Evolutionary conservation across 2,797 vertebrate species (phyloP).

Genomic region (Rhynchonycteris naso): DNA sequence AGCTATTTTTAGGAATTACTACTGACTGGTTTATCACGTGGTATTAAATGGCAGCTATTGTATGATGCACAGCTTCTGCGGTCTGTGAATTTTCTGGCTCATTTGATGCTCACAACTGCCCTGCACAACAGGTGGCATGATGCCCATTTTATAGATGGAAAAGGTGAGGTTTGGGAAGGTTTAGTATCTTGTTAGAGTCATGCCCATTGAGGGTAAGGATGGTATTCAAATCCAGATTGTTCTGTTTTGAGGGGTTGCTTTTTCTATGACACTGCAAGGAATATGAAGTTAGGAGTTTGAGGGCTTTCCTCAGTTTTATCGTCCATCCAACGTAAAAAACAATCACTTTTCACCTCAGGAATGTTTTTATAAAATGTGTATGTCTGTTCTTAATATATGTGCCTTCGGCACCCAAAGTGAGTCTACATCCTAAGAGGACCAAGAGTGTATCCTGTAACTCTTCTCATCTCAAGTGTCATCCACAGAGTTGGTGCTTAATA

Average conservation of each 20-base stretch:
- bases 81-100: not conserved
- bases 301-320: not conserved
- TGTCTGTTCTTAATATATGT: not conserved
- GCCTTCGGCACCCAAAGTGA: not conserved
- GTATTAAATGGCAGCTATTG: not conserved
- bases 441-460: not conserved
- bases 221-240: not conserved
- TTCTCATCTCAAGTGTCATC: not conserved
- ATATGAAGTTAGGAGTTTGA: not conserved
- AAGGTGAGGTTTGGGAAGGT: not conserved
- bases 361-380: not conserved
- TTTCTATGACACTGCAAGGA: not conserved
- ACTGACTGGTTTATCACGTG: not conserved
- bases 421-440: not conserved
- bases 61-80: not conserved
- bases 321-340: not conserved
- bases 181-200: not conserved
- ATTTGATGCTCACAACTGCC: not conserved
- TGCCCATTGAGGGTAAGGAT: not conserved
- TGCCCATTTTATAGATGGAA: constrained; percentile 32
- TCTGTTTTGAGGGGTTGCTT: not conserved
- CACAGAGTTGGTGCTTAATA: not conserved
- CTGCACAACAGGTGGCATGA: not conserved
- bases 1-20: not conserved
- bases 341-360: not conserved